Evolutionary conservation across 2,113 vertebrate species (phyloP), one percentile per base, ranked within the genome.

Genomic region (Glaucomys volans): DNA sequence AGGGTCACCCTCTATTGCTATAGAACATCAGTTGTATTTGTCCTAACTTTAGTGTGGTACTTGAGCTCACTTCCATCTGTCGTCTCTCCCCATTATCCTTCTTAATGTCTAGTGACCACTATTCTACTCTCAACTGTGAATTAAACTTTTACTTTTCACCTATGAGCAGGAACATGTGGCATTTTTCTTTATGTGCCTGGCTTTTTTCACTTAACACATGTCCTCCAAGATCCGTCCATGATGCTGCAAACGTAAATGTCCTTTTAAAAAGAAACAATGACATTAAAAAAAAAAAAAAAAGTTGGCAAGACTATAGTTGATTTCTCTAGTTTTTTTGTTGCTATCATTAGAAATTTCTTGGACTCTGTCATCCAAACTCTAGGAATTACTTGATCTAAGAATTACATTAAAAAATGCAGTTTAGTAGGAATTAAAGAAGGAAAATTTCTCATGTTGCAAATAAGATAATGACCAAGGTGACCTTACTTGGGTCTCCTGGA

Each of bases 331-430:
- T 83, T 57, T 57, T 28, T 74, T n/a, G 6, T 81, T 64, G 50
- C 76, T 85, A 37, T 76, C 85, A 42, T 81, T 86, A 92, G 66
- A 86, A 86, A 64, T 88, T 74, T 91, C 86, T 85, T 93, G 62
- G 69, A 64, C 37, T 54, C 40, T 91, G 35, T 81, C 91, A 91
- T 83, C 50, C 57, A 95, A 84, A 44, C 75, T 95, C 83, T 95
- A 94, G 89, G 94, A 95, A 94, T 88, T 87, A 52, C 71, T 94
- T 66, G 22, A 71, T 75, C 89, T 80, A 72, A 75, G 83, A 96
- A 94, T 96, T 87, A 62, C 28, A 62, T 67, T 67, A 16, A 83
- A 95, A 91, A 87, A 85, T 42, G 32, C 71, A 66, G 11, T 75
- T 72, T 74, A 57, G 80, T 81, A 54, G 84, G 71, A 94, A 87